Conservation (phyloP, 2,797 vertebrate species). For the Peromyscus aztecus region DNA sequence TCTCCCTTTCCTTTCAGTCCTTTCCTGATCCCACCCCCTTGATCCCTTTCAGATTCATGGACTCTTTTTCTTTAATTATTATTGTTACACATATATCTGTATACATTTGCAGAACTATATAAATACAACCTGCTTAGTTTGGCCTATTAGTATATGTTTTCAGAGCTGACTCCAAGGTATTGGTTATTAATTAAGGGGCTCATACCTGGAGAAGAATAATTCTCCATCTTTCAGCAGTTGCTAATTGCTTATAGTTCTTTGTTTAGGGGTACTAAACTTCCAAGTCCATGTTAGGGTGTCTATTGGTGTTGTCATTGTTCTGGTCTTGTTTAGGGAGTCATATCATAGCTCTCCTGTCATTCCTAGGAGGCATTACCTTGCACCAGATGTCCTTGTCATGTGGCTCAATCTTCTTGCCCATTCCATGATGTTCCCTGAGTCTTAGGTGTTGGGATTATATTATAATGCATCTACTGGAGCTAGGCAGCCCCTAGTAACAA, state of each 20-base stretch:
- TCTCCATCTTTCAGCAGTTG: not conserved
- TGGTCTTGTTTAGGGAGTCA: not conserved
- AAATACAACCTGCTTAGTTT: not conserved
- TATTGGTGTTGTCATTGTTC: not conserved
- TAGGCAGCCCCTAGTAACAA: not conserved
- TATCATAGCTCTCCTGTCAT: not conserved
- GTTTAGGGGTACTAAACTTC: not conserved
- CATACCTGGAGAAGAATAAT: not conserved
- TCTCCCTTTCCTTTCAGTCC: not conserved
- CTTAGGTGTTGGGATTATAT: not conserved
- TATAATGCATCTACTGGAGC: not conserved
- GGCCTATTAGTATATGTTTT: not conserved
- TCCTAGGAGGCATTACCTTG: not conserved
- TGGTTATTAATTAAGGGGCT: not conserved
- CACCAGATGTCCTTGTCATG: not conserved
- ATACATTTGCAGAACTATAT: not conserved
- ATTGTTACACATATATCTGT: not conserved
- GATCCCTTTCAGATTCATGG: not conserved
- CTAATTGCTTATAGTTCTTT: not conserved
- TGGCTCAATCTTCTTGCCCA: not conserved
- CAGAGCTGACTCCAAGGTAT: not conserved
- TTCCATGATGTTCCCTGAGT: not conserved
- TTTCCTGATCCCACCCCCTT: not conserved
- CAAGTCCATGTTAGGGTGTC: not conserved
- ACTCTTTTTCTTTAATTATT: not conserved